These are phyloP conservation scores for Panulirus ornatus DNA, from an alignment of 1,140 invertebrate genomes.

Conservation along the genomic window DNA sequence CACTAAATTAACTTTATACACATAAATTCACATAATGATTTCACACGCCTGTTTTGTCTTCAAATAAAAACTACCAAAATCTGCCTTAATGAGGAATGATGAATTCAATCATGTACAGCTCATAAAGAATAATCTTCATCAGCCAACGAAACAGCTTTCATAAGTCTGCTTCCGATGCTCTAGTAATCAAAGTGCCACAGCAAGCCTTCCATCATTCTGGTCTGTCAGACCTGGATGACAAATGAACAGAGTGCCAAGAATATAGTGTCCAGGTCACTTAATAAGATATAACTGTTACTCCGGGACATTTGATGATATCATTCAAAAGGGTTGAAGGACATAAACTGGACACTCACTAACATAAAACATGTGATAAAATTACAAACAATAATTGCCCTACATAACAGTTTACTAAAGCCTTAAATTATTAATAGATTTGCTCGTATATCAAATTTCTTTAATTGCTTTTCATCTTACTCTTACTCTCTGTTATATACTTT, in stretches of 20 bases:
- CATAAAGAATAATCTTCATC: not conserved
- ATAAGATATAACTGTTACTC: not conserved
- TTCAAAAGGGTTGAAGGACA: conserved; percentile 12
- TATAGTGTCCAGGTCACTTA: not conserved
- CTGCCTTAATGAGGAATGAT: not conserved
- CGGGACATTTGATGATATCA: not conserved
- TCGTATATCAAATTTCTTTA: conserved; percentile 25
- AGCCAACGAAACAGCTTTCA: not conserved
- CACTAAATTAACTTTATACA: no score
- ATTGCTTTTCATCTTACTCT: conserved; percentile 58
- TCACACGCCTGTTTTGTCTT: no score
- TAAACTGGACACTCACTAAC: not conserved
- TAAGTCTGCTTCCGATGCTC: not conserved
- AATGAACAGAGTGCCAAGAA: no score
- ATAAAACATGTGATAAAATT: conserved; percentile 10
- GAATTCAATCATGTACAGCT: not conserved
- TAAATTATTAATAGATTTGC: conserved; percentile 26
- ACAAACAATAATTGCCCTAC: not conserved
- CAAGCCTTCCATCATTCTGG: no score
- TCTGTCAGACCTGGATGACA: no score
- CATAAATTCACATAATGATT: no score
- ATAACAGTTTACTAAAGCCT: conserved; percentile 5
- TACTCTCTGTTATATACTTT: conserved; percentile 67
- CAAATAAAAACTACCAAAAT: no score
- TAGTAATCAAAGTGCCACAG: not conserved